Percentiles rank a stretch among this genome's conserved stretches.
Evolutionary conservation across 2,888 invertebrate species (phyloP).

Genomic region (Tiliacea aurago): DNA sequence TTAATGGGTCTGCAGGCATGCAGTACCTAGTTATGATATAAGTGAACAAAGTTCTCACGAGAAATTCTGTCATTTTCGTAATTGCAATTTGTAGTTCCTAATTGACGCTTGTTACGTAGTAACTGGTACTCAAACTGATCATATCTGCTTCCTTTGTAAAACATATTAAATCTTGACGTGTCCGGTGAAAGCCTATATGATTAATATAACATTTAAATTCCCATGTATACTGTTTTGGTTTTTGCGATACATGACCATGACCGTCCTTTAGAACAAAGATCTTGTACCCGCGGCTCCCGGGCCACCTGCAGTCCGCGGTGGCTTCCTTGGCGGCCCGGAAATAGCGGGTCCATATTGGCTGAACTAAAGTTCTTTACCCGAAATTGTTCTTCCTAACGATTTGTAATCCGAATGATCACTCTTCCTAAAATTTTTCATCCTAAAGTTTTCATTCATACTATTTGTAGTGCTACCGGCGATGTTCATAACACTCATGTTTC

Average conservation of each 20-base stretch:
- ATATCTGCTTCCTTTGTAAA: conserved; percentile 55
- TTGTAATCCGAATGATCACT: too few relatives aligned
- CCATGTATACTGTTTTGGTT: conserved; percentile 20
- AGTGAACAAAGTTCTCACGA: conserved; percentile 16
- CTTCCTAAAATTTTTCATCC: too few relatives aligned
- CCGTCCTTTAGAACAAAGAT: not conserved
- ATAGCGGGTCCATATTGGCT: too few relatives aligned
- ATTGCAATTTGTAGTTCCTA: conserved; percentile 28
- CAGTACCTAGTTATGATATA: not conserved
- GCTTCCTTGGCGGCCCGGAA: too few relatives aligned
- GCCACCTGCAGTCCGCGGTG: too few relatives aligned
- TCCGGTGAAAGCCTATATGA: conserved; percentile 59
- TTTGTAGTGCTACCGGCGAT: too few relatives aligned
- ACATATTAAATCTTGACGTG: conserved; percentile 22
- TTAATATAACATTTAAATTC: conserved; percentile 22
- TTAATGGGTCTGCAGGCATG: not conserved
- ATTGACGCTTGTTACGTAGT: conserved; percentile 28
- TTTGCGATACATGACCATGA: not conserved
- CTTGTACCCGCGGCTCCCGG: too few relatives aligned
- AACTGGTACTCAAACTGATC: conserved; percentile 14
- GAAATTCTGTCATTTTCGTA: conserved; percentile 14
- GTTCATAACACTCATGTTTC: too few relatives aligned
- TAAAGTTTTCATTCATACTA: too few relatives aligned
- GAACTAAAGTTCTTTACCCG: too few relatives aligned
- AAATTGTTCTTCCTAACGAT: too few relatives aligned